Evolutionary conservation across 2,113 vertebrate species (phyloP).

Genomic region (Coracopsis vasa): DNA sequence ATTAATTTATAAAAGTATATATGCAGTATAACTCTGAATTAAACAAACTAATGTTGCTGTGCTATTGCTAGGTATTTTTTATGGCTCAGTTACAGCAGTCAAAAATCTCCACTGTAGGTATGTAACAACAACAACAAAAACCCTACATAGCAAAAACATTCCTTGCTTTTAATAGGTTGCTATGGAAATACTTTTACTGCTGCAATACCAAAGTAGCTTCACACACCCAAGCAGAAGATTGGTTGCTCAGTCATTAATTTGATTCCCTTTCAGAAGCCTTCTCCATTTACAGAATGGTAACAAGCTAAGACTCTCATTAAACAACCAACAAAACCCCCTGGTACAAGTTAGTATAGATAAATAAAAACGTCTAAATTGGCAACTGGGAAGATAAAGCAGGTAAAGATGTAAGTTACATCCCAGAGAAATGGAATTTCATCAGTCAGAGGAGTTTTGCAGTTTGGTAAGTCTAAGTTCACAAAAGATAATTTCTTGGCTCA

Average conservation of each 20-base stretch:
- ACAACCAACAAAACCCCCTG: background rate
- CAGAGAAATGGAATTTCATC: background rate
- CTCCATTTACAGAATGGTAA: background rate
- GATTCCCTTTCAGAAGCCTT: background rate
- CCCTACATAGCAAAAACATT: background rate
- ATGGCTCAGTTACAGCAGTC: background rate
- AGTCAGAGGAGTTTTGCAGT: background rate
- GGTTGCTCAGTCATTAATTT: background rate
- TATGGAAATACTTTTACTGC: constrained; percentile 40
- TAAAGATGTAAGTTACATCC: background rate
- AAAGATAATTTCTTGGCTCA: background rate
- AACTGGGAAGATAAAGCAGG: background rate
- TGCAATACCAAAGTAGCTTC: background rate
- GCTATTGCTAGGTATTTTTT: background rate
- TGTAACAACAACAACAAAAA: background rate
- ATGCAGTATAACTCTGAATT: background rate
- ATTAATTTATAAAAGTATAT: background rate
- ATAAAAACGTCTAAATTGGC: background rate
- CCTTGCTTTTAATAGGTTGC: constrained; percentile 34
- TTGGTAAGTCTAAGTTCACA: background rate
- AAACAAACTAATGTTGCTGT: background rate
- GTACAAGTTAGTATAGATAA: background rate
- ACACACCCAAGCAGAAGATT: background rate
- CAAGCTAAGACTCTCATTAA: background rate
- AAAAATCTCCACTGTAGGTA: background rate